A percentile compares a stretch with the other conserved stretches of the same genome.
Evolutionary conservation across 2,113 vertebrate genomes (phyloP).

Genomic region (Sinocyclocheilus rhinocerous): DNA sequence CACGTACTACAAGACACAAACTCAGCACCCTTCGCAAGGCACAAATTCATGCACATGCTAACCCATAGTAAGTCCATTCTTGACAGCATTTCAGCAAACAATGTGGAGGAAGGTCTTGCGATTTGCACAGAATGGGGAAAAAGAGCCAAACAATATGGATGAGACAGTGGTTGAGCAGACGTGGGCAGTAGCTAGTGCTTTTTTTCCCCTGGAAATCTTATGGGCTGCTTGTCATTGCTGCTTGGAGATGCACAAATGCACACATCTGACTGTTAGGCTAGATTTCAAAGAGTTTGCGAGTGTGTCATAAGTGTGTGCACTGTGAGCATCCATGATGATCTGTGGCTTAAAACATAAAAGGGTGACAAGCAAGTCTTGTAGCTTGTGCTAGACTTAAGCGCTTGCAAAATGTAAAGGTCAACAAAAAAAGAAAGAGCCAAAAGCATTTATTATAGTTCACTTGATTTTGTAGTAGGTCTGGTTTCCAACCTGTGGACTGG

Average conservation of each 20-base stretch:
- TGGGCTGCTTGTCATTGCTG: neutral
- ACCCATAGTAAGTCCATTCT: slow-evolving; percentile 1
- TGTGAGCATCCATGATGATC: neutral
- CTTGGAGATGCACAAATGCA: neutral
- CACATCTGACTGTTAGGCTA: neutral
- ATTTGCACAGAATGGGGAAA: neutral
- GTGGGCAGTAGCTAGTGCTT: neutral
- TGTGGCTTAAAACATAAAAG: neutral
- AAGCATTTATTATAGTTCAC: too few relatives aligned
- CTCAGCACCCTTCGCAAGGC: slow-evolving; percentile 17
- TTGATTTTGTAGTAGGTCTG: too few relatives aligned
- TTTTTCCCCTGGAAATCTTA: neutral
- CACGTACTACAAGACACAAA: neutral
- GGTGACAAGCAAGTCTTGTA: neutral
- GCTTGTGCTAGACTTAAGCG: neutral
- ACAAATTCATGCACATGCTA: neutral
- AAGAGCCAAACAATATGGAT: neutral
- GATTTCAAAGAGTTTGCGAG: neutral
- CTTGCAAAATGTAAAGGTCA: neutral
- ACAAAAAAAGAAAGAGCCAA: neutral
- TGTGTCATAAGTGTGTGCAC: neutral
- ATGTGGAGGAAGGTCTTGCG: neutral
- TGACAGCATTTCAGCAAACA: neutral
- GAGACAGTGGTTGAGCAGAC: neutral
- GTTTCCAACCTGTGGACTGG: too few relatives aligned